Conservation (phyloP, 2,888 invertebrate genomes). For the Megalurothrips usitatus region DNA sequence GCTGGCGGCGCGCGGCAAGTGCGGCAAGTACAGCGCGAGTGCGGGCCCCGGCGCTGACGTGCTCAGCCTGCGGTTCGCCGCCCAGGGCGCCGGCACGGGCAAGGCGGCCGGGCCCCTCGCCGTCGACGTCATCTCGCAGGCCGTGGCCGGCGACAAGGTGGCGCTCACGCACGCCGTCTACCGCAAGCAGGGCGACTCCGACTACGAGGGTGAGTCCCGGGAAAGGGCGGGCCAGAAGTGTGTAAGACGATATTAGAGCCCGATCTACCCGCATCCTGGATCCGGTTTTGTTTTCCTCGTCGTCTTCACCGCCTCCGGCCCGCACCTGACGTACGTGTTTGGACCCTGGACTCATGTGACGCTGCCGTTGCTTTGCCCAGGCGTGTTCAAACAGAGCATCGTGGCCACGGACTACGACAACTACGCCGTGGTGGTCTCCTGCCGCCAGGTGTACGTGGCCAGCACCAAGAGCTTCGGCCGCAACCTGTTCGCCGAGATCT, state of each 20-base stretch:
- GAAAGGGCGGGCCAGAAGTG: not conserved
- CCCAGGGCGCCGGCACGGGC: not conserved
- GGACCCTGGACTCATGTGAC: no score
- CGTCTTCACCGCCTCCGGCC: not conserved
- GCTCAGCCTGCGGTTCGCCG: not conserved
- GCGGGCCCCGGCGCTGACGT: not conserved
- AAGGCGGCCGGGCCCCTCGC: not conserved
- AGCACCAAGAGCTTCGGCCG: constrained; percentile 35
- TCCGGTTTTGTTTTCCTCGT: no score
- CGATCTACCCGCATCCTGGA: no score
- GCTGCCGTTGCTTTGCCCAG: constrained; percentile 29
- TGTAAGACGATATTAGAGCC: no score
- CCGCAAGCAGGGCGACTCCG: constrained; percentile 12
- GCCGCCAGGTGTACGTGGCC: constrained; percentile 33
- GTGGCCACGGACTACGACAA: constrained; percentile 36
- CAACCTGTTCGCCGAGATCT: constrained; percentile 32
- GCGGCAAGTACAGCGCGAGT: constrained; percentile 5
- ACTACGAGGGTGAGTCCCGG: not conserved
- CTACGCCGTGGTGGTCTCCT: constrained; percentile 35
- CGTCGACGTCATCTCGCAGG: constrained; percentile 8
- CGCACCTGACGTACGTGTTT: not conserved
- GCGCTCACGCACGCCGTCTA: not conserved
- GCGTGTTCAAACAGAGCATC: constrained; percentile 33
- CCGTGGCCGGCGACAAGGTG: constrained; percentile 18
- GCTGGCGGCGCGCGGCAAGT: not conserved